Percentiles rank a stretch among this genome's conserved stretches.
Evolutionary conservation across 2,888 invertebrate species (phyloP).

Genomic region (Agonum fuliginosum): DNA sequence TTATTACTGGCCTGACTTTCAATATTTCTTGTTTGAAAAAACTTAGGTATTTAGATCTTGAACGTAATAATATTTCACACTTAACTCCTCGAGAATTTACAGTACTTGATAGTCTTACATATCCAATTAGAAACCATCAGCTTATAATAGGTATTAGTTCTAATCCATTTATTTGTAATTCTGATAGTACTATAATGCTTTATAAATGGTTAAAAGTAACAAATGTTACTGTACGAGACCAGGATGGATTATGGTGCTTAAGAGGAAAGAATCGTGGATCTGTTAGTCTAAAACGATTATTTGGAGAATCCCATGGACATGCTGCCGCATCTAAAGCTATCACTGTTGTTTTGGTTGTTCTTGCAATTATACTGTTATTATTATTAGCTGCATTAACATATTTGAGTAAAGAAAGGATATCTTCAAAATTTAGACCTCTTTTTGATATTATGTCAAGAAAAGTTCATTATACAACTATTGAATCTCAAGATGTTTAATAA

Average conservation of each 20-base stretch:
- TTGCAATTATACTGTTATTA: slow-evolving; percentile 75
- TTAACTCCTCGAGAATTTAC: slow-evolving; percentile 77
- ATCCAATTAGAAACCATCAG: slow-evolving; percentile 71
- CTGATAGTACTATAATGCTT: slow-evolving; percentile 76
- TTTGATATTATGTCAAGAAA: slow-evolving; percentile 80
- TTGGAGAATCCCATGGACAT: slow-evolving; percentile 66
- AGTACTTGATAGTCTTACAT: slow-evolving; percentile 76
- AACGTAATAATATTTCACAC: slow-evolving; percentile 79
- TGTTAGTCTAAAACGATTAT: slow-evolving; percentile 68
- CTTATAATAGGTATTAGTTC: slow-evolving; percentile 78
- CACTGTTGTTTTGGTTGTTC: slow-evolving; percentile 74
- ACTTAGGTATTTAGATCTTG: slow-evolving; percentile 81
- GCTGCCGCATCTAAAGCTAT: slow-evolving; percentile 70
- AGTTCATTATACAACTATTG: slow-evolving; percentile 84
- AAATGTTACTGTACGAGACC: slow-evolving; percentile 77
- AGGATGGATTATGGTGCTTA: slow-evolving; percentile 75
- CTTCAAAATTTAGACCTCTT: slow-evolving; percentile 77
- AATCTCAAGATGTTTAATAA: slow-evolving; percentile 70
- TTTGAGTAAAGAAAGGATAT: slow-evolving; percentile 77
- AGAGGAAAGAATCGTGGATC: slow-evolving; percentile 67
- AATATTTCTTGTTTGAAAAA: slow-evolving; percentile 80
- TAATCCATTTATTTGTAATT: slow-evolving; percentile 84
- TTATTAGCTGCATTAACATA: slow-evolving; percentile 78
- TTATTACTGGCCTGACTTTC: slow-evolving; percentile 78
- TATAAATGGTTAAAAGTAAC: slow-evolving; percentile 80